phyloP scores from a whole-genome alignment of 2,888 invertebrate genomes.

The Palloptera scutellata region DNA sequence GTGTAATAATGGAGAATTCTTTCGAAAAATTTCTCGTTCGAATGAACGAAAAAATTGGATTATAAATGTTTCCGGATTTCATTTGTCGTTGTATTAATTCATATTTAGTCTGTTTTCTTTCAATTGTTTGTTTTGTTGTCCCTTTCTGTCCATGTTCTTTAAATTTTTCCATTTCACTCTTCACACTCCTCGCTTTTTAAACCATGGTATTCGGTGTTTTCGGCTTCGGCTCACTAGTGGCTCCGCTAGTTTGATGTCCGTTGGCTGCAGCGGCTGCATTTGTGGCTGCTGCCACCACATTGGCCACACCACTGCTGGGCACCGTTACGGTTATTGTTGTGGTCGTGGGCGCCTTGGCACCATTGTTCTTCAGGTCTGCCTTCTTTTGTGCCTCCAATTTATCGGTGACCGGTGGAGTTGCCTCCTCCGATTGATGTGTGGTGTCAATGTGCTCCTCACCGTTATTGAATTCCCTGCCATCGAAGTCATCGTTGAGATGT shows the following conservation, averaged over 20 bases:
- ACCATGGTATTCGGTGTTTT: constrained; percentile 62
- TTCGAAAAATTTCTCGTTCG: no score
- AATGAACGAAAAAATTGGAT: constrained; percentile 5
- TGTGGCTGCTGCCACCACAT: constrained; percentile 22
- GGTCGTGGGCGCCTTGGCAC: constrained; percentile 47
- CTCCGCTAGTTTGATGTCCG: constrained; percentile 50
- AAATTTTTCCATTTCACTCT: neutral
- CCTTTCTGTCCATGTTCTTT: no score
- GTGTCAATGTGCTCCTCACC: constrained; percentile 62
- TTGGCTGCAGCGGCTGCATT: constrained; percentile 37
- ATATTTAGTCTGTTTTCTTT: constrained; percentile 42
- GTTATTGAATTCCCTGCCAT: constrained; percentile 63
- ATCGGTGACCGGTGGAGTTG: constrained; percentile 62
- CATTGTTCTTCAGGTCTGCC: constrained; percentile 57
- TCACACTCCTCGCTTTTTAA: constrained; percentile 39
- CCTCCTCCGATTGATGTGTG: constrained; percentile 62
- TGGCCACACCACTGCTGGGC: constrained; percentile 36
- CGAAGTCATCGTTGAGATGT: constrained; percentile 67
- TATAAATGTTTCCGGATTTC: constrained; percentile 19
- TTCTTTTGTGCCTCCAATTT: constrained; percentile 62
- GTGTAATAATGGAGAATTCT: neutral
- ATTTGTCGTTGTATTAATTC: constrained; percentile 29
- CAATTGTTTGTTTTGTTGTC: no score
- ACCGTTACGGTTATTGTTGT: constrained; percentile 37
- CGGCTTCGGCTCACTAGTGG: constrained; percentile 39